These are phyloP conservation scores for Alectoris magna DNA, from an alignment of 2,797 vertebrate genomes.

Conservation along the genomic window DNA sequence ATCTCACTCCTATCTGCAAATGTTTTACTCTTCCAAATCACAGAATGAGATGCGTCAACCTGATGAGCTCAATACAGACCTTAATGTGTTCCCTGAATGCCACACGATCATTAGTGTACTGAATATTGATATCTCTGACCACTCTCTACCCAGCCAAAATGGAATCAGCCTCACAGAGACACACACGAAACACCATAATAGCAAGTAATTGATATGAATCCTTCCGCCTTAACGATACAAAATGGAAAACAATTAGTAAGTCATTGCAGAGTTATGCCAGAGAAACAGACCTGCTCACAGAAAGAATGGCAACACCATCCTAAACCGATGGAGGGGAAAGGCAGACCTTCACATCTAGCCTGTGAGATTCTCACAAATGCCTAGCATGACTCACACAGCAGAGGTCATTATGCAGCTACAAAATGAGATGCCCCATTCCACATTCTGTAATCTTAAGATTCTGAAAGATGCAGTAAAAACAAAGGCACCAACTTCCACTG, in stretches of 20 bases:
- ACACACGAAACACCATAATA: slow-evolving; percentile 6
- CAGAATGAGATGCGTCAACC: background rate
- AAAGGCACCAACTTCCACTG: background rate
- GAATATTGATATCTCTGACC: background rate
- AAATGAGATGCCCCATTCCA: background rate
- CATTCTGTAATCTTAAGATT: background rate
- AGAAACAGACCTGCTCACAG: background rate
- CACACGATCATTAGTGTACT: background rate
- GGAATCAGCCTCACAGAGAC: slow-evolving; percentile 57
- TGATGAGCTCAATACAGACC: background rate
- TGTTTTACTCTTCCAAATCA: background rate
- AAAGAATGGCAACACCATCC: background rate
- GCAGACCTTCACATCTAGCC: background rate
- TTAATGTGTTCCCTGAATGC: background rate
- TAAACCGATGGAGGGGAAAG: background rate
- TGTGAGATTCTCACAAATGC: background rate
- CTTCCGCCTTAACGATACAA: background rate
- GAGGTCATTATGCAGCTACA: background rate
- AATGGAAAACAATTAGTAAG: background rate
- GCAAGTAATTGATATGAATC: background rate
- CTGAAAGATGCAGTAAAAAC: background rate
- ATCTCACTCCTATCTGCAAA: background rate
- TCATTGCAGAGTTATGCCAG: background rate
- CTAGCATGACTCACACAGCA: too few relatives aligned
- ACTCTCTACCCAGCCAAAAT: background rate